Evolutionary conservation across 2,888 invertebrate genomes (phyloP).

Genomic region (Elmis aenea): DNA sequence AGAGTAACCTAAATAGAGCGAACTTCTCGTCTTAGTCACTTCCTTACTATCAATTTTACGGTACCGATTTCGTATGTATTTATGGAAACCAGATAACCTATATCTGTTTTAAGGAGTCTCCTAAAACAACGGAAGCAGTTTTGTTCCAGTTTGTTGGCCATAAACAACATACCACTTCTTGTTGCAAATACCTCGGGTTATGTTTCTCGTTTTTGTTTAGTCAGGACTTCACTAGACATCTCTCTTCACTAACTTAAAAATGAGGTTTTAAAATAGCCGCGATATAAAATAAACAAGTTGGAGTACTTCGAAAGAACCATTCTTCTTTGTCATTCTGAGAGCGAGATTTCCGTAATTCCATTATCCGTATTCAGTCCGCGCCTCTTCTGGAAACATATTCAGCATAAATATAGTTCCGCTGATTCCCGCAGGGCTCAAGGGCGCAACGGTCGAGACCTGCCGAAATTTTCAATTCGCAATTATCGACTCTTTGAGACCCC

Average conservation of each 20-base stretch:
- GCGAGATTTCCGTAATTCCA: conserved; percentile 40
- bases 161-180: conserved; percentile 27
- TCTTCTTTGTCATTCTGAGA: conserved; percentile 37
- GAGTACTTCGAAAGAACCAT: conserved; percentile 32
- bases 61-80: too few species aligned
- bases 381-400: conserved; percentile 38
- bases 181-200: conserved; percentile 14
- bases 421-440: conserved; percentile 35
- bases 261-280: conserved; percentile 22
- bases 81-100: conserved; percentile 6
- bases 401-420: conserved; percentile 38
- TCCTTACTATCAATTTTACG: too few species aligned
- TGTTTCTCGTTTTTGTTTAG: conserved; percentile 14
- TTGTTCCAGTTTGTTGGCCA: conserved; percentile 27
- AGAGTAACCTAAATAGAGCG: too few species aligned
- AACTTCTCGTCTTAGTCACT: too few species aligned
- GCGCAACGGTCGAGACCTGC: conserved; percentile 36
- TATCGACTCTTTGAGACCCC: conserved; percentile 29
- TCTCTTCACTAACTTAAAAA: conserved; percentile 12
- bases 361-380: conserved; percentile 39
- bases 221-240: conserved; percentile 12
- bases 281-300: conserved; percentile 37
- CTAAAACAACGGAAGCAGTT: conserved; percentile 19
- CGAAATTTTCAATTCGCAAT: conserved; percentile 43
- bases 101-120: too few species aligned